Base-by-base conservation (phyloP, 2,888 invertebrate species). In the Elmis aenea region DNA sequence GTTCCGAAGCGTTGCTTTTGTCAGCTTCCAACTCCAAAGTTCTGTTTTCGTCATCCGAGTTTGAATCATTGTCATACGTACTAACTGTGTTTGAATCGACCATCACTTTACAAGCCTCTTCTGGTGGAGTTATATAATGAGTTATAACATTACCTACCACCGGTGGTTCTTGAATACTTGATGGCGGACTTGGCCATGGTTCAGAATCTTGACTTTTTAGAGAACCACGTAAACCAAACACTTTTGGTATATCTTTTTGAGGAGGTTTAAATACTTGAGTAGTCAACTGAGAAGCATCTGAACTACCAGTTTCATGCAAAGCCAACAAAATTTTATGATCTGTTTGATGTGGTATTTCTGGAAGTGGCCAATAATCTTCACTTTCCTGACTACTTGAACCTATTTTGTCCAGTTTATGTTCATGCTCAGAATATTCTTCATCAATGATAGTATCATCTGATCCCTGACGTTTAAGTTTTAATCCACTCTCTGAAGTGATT, bases 161-260 rank as follows among this genome's bases (percentile, higher is more conserved):
- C 1, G 82, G 81, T 3, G 79, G 78, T 55, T 83, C 85, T 35
- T 81, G 71, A 11, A 82, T 71, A 14, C 76, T 76, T 0, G 84
- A 82, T 5, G 87, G 85, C 1, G 87, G 83, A 23, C 87, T 85
- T 1, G 87, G 86, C 85, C 87, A 86, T 50, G 84, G 83, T 49
- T 86, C 83, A 4, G 83, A 83, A 48, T 83, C 82, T 60, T 84
- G 83, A 6, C 68, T 68, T 44, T 59, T 65, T 10, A 66, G 38
- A 0, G 67, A 68, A 3, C 64, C 62, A 22, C 66, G 52, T 23
- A 68, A 51, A 8, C 67, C 66, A 39, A 69, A 69, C 0, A 62
- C 62, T 51, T 65, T 67, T 0, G 69, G 69, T 15, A 68, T 66
- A 28, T 49, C 58, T 9, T 58, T 54, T 16, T 52, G 54, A 1